Evolutionary conservation across 23 tunicate genomes (phyloP).

Genomic region (Trididemnum nubilum): DNA sequence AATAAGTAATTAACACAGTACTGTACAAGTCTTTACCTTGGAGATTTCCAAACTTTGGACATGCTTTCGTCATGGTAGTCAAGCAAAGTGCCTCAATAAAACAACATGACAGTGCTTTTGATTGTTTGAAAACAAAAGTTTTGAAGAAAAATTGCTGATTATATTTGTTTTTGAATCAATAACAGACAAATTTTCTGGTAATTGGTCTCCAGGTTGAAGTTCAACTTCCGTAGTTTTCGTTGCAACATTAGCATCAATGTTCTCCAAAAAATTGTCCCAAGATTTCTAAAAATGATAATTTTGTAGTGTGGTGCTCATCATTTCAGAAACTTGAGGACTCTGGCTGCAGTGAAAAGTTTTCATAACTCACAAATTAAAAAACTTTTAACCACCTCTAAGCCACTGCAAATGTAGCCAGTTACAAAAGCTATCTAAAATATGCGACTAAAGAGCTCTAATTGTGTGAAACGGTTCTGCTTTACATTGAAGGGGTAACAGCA

Average conservation of each 20-base stretch:
- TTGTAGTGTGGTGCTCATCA: too few relatives aligned
- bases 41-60: slow-evolving; percentile 40
- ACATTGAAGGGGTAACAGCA: too few relatives aligned
- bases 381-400: too few relatives aligned
- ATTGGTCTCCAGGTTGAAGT: slow-evolving; percentile 18
- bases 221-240: background rate
- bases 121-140: slow-evolving; percentile 1
- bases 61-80: slow-evolving; percentile 95
- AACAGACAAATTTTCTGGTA: slow-evolving; percentile 22
- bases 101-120: slow-evolving; percentile 41
- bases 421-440: too few relatives aligned
- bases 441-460: too few relatives aligned
- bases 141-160: background rate
- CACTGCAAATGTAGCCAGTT: too few relatives aligned
- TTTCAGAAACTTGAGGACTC: too few relatives aligned
- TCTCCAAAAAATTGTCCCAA: slow-evolving; percentile 48
- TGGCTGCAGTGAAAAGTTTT: too few relatives aligned
- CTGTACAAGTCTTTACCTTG: too few relatives aligned
- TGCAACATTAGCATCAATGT: slow-evolving; percentile 34
- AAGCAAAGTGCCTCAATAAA: slow-evolving; percentile 77
- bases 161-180: slow-evolving; percentile 31
- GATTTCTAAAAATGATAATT: slow-evolving; percentile 37
- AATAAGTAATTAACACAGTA: too few relatives aligned
- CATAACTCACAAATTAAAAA: too few relatives aligned
- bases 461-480: too few relatives aligned